Evolutionary conservation across 2,797 vertebrate genomes (phyloP), one percentile per base, ranked within the genome.

Genomic region (Siniperca obscura): DNA sequence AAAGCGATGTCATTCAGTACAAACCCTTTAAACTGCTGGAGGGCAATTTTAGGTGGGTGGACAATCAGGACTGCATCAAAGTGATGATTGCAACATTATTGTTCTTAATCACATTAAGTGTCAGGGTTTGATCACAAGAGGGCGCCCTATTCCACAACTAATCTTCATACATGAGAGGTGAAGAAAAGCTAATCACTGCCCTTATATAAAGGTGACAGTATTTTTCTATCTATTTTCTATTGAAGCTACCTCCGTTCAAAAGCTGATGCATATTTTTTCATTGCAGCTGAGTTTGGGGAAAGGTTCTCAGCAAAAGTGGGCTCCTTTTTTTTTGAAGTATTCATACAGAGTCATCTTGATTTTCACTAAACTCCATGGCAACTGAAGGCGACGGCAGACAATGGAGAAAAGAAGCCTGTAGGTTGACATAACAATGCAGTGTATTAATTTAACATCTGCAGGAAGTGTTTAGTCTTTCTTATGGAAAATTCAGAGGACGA

Each of bases 91-190:
- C 68, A 0, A 50, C 70, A 61, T 40, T 1, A 0, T 57, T 40
- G 5, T 9, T 9, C 9, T n/a, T 3, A 3, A 22, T 50, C 10
- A 42, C 19, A 25, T 1, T 53, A 36, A 30, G 44, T 60, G 9
- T 66, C 16, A 5, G n/a, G 0, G 7, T 81, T 71, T 72, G 61
- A 62, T 56, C 94, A 84, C 83, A 53, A 81, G 92, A 90, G 86
- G 92, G 89, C 80, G 84, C 67, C 25, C 16, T 52, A 57, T 11
- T 71, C 81, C 76, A 86, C 7, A 17, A 27, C 7, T 83, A 16
- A 25, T 9, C 22, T 17, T 12, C 13, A 48, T 2, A 21, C 27
- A 42, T 25, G 48, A 17, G 30, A 57, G 12, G 53, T 40, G n/a
- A 64, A 50, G 12, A 64, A 56, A 56, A 61, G 48, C 53, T 11